A percentile compares a stretch with the other conserved stretches of the same genome.
phyloP scores from a whole-genome alignment of 2,888 invertebrate species.

The Pterobdella sp. region DNA sequence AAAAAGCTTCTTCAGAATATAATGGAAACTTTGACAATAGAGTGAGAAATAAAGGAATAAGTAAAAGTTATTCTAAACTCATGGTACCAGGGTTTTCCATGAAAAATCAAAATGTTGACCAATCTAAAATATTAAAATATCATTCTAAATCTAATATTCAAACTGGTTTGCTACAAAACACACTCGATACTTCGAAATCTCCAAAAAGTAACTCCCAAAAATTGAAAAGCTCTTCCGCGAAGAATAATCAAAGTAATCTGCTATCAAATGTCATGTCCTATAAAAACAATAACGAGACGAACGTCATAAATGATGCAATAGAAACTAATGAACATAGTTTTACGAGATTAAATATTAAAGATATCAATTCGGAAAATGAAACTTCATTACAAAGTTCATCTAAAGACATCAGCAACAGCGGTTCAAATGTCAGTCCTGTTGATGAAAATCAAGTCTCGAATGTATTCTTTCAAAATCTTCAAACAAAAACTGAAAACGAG shows the following conservation, averaged over 20 bases:
- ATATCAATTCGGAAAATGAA: background rate
- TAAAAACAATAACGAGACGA: background rate
- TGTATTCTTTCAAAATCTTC: background rate
- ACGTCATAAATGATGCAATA: background rate
- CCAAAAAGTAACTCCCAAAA: background rate
- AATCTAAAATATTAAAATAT: background rate
- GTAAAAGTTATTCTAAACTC: background rate
- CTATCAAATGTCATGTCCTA: background rate
- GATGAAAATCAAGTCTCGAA: background rate
- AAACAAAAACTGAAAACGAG: background rate
- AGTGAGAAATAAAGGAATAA: constrained; percentile 10
- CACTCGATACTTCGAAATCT: background rate
- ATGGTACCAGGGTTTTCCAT: background rate
- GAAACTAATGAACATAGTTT: background rate
- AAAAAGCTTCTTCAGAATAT: constrained; percentile 17
- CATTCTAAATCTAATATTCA: background rate
- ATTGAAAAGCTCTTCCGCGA: background rate
- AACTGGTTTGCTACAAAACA: background rate
- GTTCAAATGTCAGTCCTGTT: background rate
- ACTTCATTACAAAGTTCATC: too few relatives aligned
- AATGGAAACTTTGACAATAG: constrained; percentile 7
- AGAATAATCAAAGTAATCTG: background rate
- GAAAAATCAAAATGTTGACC: background rate
- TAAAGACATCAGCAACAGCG: background rate
- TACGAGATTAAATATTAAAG: background rate